Conservation (phyloP, 1,140 invertebrate species). For the Leptinotarsa undecemlineata region DNA sequence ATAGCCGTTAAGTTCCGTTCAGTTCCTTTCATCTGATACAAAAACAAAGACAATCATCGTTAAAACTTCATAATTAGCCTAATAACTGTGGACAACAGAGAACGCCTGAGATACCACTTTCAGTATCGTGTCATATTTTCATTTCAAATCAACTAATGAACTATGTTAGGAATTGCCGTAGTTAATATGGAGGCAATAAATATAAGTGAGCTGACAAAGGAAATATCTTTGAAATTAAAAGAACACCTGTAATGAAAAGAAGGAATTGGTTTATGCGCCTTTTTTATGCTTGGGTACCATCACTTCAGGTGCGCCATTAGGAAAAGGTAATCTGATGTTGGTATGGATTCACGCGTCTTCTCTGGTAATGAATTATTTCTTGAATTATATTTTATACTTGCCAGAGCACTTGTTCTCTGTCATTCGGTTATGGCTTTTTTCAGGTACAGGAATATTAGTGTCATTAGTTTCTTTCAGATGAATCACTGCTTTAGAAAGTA, state of each 20-base stretch:
- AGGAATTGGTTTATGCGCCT: neutral
- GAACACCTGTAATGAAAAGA: neutral
- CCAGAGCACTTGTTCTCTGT: neutral
- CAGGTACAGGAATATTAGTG: neutral
- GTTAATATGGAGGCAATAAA: neutral
- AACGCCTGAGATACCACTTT: neutral
- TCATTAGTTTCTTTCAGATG: neutral
- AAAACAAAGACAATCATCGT: neutral
- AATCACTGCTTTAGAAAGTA: neutral
- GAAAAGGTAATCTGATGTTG: neutral
- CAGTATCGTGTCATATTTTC: neutral
- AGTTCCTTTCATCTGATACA: neutral
- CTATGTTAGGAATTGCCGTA: neutral
- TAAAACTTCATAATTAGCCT: neutral
- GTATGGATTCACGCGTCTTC: neutral
- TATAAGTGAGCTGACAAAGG: conserved; percentile 8
- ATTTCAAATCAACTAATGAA: neutral
- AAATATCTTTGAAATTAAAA: neutral
- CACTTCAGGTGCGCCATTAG: neutral
- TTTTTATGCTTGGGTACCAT: neutral
- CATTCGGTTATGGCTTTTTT: neutral
- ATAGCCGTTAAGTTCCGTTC: no score
- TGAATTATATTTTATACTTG: neutral
- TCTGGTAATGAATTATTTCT: neutral
- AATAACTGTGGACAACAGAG: neutral